Evolutionary conservation across 2,888 invertebrate species (phyloP).

Genomic region (Cephalotes varians): DNA sequence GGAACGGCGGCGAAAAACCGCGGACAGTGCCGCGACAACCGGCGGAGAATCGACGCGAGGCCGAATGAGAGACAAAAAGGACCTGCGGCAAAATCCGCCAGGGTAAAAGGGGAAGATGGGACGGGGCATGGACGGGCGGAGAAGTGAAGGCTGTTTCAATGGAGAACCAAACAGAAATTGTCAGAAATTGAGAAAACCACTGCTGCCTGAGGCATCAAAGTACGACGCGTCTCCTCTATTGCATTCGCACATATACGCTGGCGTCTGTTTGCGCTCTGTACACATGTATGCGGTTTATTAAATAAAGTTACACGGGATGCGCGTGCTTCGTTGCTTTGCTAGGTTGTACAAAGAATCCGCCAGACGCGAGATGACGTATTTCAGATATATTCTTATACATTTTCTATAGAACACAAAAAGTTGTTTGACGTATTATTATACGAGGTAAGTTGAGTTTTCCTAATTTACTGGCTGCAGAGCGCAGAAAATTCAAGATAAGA

Average conservation of each 20-base stretch:
- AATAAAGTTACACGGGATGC: conserved; percentile 46
- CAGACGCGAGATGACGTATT: conserved; percentile 37
- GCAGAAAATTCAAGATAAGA: neutral
- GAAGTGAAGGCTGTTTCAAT: conserved; percentile 44
- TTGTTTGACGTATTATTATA: conserved; percentile 15
- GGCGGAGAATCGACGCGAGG: conserved; percentile 45
- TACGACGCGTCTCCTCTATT: conserved; percentile 29
- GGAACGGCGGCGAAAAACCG: conserved; percentile 50
- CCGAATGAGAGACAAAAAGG: conserved; percentile 11
- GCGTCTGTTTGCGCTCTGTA: conserved; percentile 20
- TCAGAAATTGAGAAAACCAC: conserved; percentile 64
- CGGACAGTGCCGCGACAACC: conserved; percentile 45
- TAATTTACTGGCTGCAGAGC: neutral
- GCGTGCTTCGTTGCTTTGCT: conserved; percentile 31
- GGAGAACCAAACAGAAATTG: conserved; percentile 60
- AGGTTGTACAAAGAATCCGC: conserved; percentile 4
- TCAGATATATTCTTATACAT: conserved; percentile 32
- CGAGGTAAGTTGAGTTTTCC: neutral
- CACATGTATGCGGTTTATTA: conserved; percentile 44
- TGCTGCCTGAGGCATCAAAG: conserved; percentile 37
- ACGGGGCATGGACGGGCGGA: conserved; percentile 1
- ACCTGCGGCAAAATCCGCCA: conserved; percentile 20
- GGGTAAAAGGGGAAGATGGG: conserved; percentile 24
- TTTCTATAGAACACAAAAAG: neutral
- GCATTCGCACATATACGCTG: conserved; percentile 12